Percentiles rank a stretch among this genome's conserved stretches.
Conservation (phyloP, 2,113 vertebrate genomes). For the Callionymus lyra region DNA sequence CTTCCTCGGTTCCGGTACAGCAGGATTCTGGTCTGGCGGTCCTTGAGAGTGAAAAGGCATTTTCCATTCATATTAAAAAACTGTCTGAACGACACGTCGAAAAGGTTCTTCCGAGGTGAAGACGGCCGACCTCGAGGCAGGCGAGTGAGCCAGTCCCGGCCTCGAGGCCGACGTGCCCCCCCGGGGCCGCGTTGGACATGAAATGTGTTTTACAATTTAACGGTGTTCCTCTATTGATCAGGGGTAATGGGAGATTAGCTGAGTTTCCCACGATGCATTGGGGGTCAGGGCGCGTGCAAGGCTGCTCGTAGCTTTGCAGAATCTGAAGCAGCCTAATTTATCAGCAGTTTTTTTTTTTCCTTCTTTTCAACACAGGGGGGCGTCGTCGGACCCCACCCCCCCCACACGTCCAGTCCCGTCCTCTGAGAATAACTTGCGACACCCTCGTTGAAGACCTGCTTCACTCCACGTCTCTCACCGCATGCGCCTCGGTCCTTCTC, state of each 20-base stretch:
- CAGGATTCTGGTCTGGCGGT: conserved; percentile 7
- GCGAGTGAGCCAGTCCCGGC: conserved; percentile 10
- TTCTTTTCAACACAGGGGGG: conserved; percentile 27
- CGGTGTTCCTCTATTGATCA: conserved; percentile 36
- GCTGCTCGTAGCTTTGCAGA: conserved; percentile 35
- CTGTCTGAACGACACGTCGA: conserved; percentile 7
- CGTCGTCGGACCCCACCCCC: conserved; percentile 13
- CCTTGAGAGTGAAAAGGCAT: not conserved
- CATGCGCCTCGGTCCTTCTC: conserved; percentile 19
- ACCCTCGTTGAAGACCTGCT: conserved; percentile 50
- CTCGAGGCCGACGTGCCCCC: conserved; percentile 17
- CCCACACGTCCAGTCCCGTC: conserved; percentile 11
- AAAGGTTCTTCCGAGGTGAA: conserved; percentile 14
- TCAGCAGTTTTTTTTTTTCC: conserved; percentile 47
- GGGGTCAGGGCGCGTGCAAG: conserved; percentile 47
- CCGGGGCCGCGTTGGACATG: conserved; percentile 8
- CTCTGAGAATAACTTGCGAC: conserved; percentile 13
- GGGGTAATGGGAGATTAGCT: conserved; percentile 25
- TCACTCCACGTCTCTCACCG: conserved; percentile 18
- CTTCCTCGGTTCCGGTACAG: conserved; percentile 1
- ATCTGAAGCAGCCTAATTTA: conserved; percentile 42
- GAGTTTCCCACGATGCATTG: conserved; percentile 37
- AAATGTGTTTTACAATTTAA: conserved; percentile 45
- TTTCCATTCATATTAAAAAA: not conserved
- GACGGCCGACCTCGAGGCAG: conserved; percentile 9